Evolutionary conservation across 2,888 invertebrate species (phyloP).

Genomic region (Trissolcus brochymenae): DNA sequence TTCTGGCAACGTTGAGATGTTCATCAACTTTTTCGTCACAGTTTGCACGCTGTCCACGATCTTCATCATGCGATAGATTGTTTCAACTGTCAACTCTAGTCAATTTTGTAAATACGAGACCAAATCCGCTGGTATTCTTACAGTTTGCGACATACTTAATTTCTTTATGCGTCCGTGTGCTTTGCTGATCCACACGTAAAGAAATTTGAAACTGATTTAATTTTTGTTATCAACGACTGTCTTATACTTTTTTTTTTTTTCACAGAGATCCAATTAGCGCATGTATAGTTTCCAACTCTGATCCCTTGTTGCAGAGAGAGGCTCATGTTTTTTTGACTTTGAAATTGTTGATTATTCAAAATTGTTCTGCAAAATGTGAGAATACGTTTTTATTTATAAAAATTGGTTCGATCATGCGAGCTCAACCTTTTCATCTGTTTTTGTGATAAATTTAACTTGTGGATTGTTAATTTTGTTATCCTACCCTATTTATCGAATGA

Average conservation of each 20-base stretch:
- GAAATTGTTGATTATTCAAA: not conserved
- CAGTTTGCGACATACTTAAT: slow-evolving; percentile 26
- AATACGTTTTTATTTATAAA: slow-evolving; percentile 19
- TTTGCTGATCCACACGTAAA: slow-evolving; percentile 1
- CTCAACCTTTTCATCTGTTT: slow-evolving; percentile 2
- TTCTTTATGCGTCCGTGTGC: not conserved
- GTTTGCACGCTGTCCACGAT: slow-evolving; percentile 42
- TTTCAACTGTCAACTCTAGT: slow-evolving; percentile 26
- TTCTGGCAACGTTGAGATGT: slow-evolving; percentile 54
- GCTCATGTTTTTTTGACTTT: too few species aligned
- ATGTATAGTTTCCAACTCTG: too few species aligned
- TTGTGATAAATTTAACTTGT: not conserved
- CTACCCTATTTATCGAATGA: not conserved
- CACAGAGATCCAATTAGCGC: too few species aligned
- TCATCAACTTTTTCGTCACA: slow-evolving; percentile 50
- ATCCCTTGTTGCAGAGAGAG: too few species aligned
- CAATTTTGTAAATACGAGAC: slow-evolving; percentile 36
- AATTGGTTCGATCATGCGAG: slow-evolving; percentile 5
- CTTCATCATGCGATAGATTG: slow-evolving; percentile 52
- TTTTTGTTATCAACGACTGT: not conserved
- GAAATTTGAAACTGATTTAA: not conserved
- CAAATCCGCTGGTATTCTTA: slow-evolving; percentile 28
- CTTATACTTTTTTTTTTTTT: too few species aligned
- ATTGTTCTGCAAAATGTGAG: slow-evolving; percentile 31
- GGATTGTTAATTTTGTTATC: not conserved